These are phyloP conservation scores for Corella eumyota DNA, from an alignment of 23 tunicate genomes.

Conservation along the genomic window DNA sequence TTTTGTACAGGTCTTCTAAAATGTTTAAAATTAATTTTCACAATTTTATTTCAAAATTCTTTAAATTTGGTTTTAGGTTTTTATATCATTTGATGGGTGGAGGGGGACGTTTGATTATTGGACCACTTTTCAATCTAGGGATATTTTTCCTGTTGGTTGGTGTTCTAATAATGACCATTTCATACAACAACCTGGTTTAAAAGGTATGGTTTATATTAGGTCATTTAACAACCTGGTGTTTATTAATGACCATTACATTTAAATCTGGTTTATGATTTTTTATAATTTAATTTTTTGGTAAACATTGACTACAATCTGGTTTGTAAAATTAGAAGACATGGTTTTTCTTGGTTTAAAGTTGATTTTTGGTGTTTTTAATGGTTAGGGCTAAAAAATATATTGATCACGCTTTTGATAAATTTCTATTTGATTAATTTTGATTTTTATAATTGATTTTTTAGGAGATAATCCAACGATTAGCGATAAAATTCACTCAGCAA, in stretches of 20 bases:
- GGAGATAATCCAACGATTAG: slow-evolving; percentile 80
- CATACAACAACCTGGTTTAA: slow-evolving; percentile 43
- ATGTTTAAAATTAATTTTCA: background rate
- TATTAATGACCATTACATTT: no score
- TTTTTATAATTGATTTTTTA: background rate
- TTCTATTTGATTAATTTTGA: background rate
- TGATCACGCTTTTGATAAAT: background rate
- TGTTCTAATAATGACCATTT: slow-evolving; percentile 54
- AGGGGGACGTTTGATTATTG: slow-evolving; percentile 88
- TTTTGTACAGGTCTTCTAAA: background rate
- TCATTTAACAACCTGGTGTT: no score
- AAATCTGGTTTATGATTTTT: no score
- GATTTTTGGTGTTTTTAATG: background rate
- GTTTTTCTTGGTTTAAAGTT: background rate
- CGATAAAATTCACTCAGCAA: slow-evolving; percentile 28
- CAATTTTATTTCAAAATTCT: background rate
- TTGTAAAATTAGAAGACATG: no score
- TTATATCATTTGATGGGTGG: slow-evolving; percentile 89
- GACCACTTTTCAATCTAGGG: slow-evolving; percentile 61
- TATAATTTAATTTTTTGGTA: no score
- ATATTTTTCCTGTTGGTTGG: slow-evolving; percentile 91
- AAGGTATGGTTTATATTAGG: no score
- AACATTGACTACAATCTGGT: no score
- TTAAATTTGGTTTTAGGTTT: slow-evolving; percentile 20
- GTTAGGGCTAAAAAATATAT: background rate